Percentiles rank a stretch among this genome's conserved stretches.
phyloP scores from a whole-genome alignment of 1,140 invertebrate species.

The Halyomorpha halys region DNA sequence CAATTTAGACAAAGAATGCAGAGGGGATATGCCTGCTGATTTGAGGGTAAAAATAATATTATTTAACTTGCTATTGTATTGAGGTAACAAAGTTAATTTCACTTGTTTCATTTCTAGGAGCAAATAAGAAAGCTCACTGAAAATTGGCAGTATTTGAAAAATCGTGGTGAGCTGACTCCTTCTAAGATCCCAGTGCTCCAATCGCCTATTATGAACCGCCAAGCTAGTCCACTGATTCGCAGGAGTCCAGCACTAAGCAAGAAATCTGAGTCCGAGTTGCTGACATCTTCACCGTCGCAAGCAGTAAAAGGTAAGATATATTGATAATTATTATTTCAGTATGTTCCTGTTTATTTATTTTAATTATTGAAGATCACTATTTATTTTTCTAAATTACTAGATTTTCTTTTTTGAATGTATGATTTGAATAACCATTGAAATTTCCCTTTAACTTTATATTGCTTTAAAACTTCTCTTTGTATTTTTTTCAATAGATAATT shows the following conservation, averaged over 20 bases:
- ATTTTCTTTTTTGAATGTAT: no score
- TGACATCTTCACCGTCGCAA: constrained; percentile 30
- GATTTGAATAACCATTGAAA: no score
- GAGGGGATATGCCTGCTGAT: constrained; percentile 45
- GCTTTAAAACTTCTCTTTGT: no score
- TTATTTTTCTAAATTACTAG: no score
- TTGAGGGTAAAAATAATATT: constrained; percentile 40
- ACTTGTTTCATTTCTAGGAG: constrained; percentile 35
- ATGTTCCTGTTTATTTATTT: no score
- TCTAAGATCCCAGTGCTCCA: constrained; percentile 27
- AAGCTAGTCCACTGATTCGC: constrained; percentile 28
- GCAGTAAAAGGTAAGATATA: constrained; percentile 25
- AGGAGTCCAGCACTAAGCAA: constrained; percentile 22
- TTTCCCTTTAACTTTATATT: no score
- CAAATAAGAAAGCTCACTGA: constrained; percentile 48
- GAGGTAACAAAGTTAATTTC: not conserved
- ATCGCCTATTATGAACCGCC: constrained; percentile 30
- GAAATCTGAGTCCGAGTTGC: not conserved
- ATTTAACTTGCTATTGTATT: not conserved
- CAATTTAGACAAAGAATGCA: constrained; percentile 51
- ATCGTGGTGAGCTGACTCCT: constrained; percentile 35
- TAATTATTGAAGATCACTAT: no score
- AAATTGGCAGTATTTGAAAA: constrained; percentile 48
- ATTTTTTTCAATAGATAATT: no score
- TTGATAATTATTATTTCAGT: no score